A percentile compares a stretch with the other conserved stretches of the same genome.
phyloP scores from a whole-genome alignment of 2,888 invertebrate genomes.

The Mallateleia sp. region DNA sequence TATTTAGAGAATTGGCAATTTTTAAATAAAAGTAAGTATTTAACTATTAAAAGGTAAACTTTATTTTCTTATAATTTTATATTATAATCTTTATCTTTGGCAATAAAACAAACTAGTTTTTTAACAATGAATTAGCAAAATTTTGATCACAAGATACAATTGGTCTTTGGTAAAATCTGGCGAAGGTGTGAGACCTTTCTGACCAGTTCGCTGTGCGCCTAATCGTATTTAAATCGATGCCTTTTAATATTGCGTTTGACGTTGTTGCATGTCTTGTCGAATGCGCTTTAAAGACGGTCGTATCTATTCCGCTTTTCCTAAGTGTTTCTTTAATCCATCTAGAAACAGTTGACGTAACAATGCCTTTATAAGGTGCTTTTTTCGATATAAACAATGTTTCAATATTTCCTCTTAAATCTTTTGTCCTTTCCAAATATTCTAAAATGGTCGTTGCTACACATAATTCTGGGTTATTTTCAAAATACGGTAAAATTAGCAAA shows the following conservation, averaged over 20 bases:
- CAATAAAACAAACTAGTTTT: neutral
- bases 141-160: neutral
- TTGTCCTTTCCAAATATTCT: conserved; percentile 51
- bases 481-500: conserved; percentile 41
- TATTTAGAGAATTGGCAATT: neutral
- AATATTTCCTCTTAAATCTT: conserved; percentile 5
- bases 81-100: neutral
- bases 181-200: conserved; percentile 35
- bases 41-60: neutral
- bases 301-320: conserved; percentile 36
- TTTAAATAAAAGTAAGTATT: neutral
- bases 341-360: conserved; percentile 46
- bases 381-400: conserved; percentile 44
- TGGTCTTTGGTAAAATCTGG: conserved; percentile 52
- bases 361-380: conserved; percentile 41
- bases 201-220: conserved; percentile 54
- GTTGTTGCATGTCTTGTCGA: conserved; percentile 63
- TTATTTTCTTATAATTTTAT: neutral
- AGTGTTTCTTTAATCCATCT: conserved; percentile 55
- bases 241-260: conserved; percentile 43
- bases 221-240: conserved; percentile 50
- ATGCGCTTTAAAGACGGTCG: conserved; percentile 44
- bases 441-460: conserved; percentile 44
- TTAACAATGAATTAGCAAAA: neutral
- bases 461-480: conserved; percentile 43